These are phyloP conservation scores for Nematostella vectensis DNA, from an alignment of 92 coral and sea anemone genomes.

Conservation along the genomic window DNA sequence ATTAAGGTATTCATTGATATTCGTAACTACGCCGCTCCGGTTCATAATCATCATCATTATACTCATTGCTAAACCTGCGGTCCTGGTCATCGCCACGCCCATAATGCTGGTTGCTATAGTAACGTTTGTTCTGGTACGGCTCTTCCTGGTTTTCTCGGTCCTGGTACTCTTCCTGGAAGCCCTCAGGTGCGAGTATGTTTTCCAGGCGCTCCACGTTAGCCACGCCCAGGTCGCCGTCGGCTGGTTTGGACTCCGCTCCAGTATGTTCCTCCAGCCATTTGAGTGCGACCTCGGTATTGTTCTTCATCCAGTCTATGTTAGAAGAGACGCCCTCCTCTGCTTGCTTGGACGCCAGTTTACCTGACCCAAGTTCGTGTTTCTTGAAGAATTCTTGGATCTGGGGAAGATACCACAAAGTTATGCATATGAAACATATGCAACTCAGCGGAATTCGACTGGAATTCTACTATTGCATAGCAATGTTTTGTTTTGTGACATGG, in stretches of 20 bases:
- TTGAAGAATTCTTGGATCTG: conserved; percentile 48
- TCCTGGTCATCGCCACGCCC: background rate
- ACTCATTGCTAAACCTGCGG: background rate
- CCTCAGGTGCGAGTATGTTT: background rate
- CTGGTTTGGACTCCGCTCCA: background rate
- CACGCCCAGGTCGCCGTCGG: background rate
- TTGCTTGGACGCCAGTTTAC: conserved; percentile 44
- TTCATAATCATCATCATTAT: background rate
- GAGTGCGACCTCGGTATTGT: conserved; percentile 10
- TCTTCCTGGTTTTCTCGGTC: background rate
- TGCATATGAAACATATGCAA: background rate
- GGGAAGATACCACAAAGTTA: background rate
- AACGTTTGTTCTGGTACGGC: background rate
- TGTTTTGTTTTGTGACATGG: too few relatives aligned
- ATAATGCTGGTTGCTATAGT: background rate
- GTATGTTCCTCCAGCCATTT: conserved; percentile 31
- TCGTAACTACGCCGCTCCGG: too few relatives aligned
- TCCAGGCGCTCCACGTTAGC: background rate
- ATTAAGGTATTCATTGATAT: background rate
- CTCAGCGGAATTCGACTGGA: too few relatives aligned
- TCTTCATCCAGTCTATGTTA: conserved; percentile 52
- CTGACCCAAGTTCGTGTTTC: conserved; percentile 32
- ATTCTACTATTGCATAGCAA: too few relatives aligned
- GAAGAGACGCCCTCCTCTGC: conserved; percentile 57
- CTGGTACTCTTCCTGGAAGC: background rate